phyloP scores from a whole-genome alignment of 2,797 vertebrate species.

The Chlorospingus flavigularis region DNA sequence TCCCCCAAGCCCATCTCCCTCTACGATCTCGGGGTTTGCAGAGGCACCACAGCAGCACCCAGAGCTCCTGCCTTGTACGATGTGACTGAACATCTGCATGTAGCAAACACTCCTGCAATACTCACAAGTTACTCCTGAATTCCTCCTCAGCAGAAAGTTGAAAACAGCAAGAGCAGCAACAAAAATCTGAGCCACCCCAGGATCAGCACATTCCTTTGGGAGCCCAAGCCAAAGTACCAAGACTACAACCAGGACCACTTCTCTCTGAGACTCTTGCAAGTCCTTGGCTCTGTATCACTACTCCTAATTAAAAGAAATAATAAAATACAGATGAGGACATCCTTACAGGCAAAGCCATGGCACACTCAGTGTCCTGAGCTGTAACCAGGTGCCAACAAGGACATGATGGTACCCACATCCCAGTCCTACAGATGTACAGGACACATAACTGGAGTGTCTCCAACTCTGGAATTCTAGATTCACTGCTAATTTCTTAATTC shows the following conservation, averaged over 20 bases:
- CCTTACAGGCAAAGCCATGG: not conserved
- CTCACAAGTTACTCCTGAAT: not conserved
- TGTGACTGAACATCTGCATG: rapidly evolving
- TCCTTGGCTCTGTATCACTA: rapidly evolving
- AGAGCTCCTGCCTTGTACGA: not conserved
- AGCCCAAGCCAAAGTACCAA: not conserved
- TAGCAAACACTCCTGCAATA: not conserved
- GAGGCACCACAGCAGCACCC: not conserved
- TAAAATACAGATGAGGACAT: not conserved
- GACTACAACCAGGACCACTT: not conserved
- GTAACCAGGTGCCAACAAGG: not conserved
- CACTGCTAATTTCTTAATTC: not conserved
- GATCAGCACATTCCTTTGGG: rapidly evolving
- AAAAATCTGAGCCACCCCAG: not conserved
- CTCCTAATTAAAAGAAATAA: not conserved
- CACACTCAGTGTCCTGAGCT: rapidly evolving
- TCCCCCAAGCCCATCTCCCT: not conserved
- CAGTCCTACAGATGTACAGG: not conserved
- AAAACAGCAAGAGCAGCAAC: not conserved
- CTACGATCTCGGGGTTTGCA: rapidly evolving
- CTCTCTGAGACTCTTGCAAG: not conserved
- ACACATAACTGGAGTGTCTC: not conserved
- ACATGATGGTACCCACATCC: not conserved
- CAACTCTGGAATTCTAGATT: not conserved
- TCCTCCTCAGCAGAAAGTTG: not conserved